Conservation (phyloP, 2,113 vertebrate species). For the Caloenas nicobarica region DNA sequence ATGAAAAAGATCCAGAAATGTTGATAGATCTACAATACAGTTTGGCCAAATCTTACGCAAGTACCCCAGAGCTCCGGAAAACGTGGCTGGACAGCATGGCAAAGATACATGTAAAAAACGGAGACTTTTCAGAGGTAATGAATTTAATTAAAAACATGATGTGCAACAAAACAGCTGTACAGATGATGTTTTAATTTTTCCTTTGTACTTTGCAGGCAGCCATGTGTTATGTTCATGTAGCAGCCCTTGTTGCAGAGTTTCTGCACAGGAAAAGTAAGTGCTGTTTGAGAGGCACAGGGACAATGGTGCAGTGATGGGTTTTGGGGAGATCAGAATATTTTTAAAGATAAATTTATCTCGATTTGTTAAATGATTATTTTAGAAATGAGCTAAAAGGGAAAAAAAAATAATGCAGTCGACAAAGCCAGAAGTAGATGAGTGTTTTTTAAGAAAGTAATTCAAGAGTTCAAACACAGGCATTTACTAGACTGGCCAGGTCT, state of each 20-base stretch:
- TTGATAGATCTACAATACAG: constrained; percentile 96
- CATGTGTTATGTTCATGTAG: constrained; percentile 95
- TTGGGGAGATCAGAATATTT: neutral
- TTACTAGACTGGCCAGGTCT: neutral
- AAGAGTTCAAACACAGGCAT: neutral
- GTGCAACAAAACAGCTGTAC: neutral
- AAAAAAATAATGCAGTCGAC: neutral
- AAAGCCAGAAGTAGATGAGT: neutral
- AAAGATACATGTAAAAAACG: constrained; percentile 93
- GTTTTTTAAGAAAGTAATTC: neutral
- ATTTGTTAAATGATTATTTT: neutral
- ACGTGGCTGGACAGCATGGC: constrained; percentile 99
- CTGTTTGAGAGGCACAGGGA: neutral
- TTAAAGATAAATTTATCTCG: neutral
- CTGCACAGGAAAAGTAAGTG: constrained; percentile 94
- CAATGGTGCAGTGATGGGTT: neutral
- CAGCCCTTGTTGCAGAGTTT: constrained; percentile 94
- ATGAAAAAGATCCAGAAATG: constrained; percentile 97
- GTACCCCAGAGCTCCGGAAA: constrained; percentile 93
- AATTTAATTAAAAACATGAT: neutral
- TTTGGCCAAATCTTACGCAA: constrained; percentile 95
- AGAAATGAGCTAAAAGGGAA: neutral
- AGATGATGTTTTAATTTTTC: neutral
- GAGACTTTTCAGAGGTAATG: constrained; percentile 92
- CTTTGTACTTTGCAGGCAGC: constrained; percentile 83